Evolutionary conservation across 2,113 vertebrate genomes (phyloP).

Genomic region (Setophaga coronata): DNA sequence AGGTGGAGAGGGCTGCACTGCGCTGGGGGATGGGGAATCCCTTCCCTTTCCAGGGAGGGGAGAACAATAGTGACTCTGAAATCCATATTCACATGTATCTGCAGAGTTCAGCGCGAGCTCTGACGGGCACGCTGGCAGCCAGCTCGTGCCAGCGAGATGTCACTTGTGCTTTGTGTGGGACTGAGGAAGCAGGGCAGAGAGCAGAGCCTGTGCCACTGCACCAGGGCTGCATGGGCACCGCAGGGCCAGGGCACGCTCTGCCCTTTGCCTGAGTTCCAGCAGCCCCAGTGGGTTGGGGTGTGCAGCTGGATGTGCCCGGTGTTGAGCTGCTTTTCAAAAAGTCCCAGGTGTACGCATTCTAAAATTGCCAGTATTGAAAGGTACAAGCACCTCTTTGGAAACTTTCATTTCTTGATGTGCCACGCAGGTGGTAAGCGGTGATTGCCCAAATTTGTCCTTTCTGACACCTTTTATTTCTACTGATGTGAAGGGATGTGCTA

Average conservation of each 20-base stretch:
- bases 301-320: background rate
- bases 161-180: background rate
- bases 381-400: background rate
- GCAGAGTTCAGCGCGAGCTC: background rate
- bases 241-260: background rate
- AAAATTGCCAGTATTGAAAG: background rate
- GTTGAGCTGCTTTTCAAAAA: background rate
- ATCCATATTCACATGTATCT: background rate
- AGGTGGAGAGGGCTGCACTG: constrained; percentile 31
- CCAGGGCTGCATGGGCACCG: background rate
- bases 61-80: constrained; percentile 6
- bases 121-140: background rate
- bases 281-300: background rate
- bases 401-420: background rate
- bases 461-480: background rate
- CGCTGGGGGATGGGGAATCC: constrained; percentile 22
- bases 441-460: background rate
- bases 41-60: background rate
- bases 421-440: background rate
- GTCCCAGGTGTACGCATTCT: rapidly evolving
- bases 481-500: background rate
- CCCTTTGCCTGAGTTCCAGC: background rate
- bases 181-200: background rate
- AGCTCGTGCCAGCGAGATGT: constrained; percentile 5
- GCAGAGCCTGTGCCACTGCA: background rate